These are phyloP conservation scores for Keiferia lycopersicella DNA, from an alignment of 2,888 invertebrate species.

Conservation along the genomic window DNA sequence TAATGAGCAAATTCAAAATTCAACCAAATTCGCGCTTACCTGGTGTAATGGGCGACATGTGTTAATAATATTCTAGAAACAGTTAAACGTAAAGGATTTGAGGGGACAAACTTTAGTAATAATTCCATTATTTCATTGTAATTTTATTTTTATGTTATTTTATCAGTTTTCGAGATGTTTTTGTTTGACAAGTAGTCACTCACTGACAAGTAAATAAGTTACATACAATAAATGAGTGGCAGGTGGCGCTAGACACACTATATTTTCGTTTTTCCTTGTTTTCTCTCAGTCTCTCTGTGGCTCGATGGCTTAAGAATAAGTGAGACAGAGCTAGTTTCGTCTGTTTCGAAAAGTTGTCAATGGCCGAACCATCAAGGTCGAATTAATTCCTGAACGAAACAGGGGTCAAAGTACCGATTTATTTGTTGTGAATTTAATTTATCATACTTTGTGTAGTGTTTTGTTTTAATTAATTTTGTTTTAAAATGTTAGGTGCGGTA, in stretches of 20 bases:
- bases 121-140: constrained; percentile 80
- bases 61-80: constrained; percentile 66
- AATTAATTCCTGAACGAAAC: constrained; percentile 29
- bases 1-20: constrained; percentile 42
- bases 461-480: constrained; percentile 33
- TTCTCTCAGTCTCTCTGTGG: not conserved
- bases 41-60: constrained; percentile 72
- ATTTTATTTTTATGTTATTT: constrained; percentile 56
- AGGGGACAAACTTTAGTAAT: constrained; percentile 70
- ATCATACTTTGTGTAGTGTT: constrained; percentile 32
- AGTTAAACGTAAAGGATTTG: constrained; percentile 62
- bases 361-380: not conserved
- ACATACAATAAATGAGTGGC: not conserved
- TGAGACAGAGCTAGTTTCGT: not conserved
- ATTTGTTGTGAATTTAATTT: constrained; percentile 33
- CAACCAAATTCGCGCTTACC: constrained; percentile 47
- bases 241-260: constrained; percentile 3
- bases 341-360: not conserved
- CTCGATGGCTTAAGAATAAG: not conserved
- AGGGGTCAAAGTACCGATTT: constrained; percentile 51
- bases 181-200: constrained; percentile 51
- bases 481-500: constrained; percentile 52
- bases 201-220: constrained; percentile 6
- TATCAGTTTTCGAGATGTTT: constrained; percentile 45
- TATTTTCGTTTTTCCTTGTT: not conserved